Conservation (phyloP, 2,888 invertebrate genomes). For the Lithodes maja region DNA sequence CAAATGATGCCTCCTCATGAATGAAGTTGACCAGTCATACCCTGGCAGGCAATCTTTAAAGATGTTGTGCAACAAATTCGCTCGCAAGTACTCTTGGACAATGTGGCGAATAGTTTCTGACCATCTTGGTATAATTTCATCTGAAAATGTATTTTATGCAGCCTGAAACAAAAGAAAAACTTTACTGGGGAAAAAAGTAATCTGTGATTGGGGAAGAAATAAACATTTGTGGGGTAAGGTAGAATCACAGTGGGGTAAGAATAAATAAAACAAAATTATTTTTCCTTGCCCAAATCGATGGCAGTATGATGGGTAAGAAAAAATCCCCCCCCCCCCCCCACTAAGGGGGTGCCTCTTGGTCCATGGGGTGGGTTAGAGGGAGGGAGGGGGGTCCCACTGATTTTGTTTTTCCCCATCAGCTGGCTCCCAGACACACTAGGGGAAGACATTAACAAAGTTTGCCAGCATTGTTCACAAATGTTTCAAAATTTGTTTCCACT, state of each 20-base stretch:
- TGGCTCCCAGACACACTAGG: not conserved
- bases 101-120: slow-evolving; percentile 18
- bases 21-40: slow-evolving; percentile 10
- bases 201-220: not conserved
- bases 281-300: not conserved
- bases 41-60: slow-evolving; percentile 36
- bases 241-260: not conserved
- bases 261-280: not conserved
- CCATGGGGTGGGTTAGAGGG: not conserved
- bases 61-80: not conserved
- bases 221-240: not conserved
- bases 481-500: no score
- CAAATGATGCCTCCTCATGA: slow-evolving; percentile 25
- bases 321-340: not conserved
- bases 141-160: no score
- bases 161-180: not conserved
- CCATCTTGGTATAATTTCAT: not conserved
- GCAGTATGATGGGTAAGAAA: not conserved
- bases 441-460: not conserved
- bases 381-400: slow-evolving; percentile 8
- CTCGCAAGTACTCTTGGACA: slow-evolving; percentile 4
- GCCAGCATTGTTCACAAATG: no score
- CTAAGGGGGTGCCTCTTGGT: not conserved
- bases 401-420: not conserved
- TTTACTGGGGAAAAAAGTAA: not conserved